Evolutionary conservation across 2,113 vertebrate genomes (phyloP).

Genomic region (Malurus melanocephalus): DNA sequence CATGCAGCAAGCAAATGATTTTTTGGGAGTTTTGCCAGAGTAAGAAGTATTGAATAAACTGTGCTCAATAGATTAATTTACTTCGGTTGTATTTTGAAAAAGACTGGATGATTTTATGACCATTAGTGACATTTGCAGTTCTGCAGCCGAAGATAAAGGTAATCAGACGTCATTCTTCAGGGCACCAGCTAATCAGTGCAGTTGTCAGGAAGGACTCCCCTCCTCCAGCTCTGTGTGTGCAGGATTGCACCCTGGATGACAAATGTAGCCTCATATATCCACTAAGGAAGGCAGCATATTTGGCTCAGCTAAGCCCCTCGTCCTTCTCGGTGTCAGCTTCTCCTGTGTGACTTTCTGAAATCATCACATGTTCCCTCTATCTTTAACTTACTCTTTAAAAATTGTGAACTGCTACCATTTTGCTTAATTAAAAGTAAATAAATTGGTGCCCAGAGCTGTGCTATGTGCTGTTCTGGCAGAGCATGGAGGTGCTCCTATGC

Average conservation of each 20-base stretch:
- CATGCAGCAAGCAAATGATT: constrained; percentile 54
- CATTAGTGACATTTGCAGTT: constrained; percentile 56
- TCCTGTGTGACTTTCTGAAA: background rate
- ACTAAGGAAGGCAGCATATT: background rate
- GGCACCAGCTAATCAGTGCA: constrained; percentile 56
- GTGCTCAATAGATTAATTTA: constrained; percentile 59
- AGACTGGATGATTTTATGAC: constrained; percentile 54
- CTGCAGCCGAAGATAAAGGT: constrained; percentile 59
- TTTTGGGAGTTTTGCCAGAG: constrained; percentile 58
- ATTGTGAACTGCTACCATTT: background rate
- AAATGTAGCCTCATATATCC: constrained; percentile 33
- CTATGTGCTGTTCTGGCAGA: background rate
- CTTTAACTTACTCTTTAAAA: background rate
- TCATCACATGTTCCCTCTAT: fast-evolving
- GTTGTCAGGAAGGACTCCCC: constrained; percentile 33
- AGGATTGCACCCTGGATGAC: background rate
- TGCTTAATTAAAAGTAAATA: background rate
- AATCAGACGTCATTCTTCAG: constrained; percentile 59
- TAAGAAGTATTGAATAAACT: constrained; percentile 59
- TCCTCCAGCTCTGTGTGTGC: constrained; percentile 10
- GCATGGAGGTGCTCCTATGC: background rate
- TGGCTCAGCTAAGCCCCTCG: background rate
- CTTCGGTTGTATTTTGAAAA: constrained; percentile 53
- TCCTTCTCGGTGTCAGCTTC: background rate
- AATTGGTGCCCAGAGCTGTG: background rate